These are phyloP conservation scores for Theristicus caerulescens DNA, from an alignment of 2,113 vertebrate genomes.

Conservation along the genomic window DNA sequence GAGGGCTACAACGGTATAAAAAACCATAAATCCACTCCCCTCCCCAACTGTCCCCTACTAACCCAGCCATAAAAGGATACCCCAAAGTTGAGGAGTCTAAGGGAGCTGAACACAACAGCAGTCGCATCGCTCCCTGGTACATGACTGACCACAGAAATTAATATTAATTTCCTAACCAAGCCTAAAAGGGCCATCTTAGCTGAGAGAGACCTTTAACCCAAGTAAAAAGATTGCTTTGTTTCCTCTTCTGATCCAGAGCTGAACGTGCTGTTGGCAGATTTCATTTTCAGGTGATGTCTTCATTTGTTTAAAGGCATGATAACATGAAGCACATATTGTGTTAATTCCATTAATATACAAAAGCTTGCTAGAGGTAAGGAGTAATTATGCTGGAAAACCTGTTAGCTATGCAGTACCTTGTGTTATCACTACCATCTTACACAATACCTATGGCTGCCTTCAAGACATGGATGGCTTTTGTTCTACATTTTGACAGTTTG, in stretches of 20 bases:
- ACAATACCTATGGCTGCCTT: background rate
- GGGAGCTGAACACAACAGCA: background rate
- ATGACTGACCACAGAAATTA: background rate
- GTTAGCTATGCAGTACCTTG: background rate
- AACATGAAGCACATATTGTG: background rate
- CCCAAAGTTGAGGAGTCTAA: background rate
- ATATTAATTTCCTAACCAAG: background rate
- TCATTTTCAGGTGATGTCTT: background rate
- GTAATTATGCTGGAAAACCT: background rate
- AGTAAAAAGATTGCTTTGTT: background rate
- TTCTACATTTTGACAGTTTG: background rate
- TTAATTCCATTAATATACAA: background rate
- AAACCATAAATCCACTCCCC: background rate
- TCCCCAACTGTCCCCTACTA: background rate
- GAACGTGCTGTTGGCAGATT: background rate
- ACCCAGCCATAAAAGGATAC: background rate
- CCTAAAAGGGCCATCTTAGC: background rate
- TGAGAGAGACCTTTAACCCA: background rate
- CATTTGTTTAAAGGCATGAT: background rate
- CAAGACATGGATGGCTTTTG: background rate
- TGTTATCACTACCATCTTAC: background rate
- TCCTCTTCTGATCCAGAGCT: background rate
- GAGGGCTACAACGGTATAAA: background rate
- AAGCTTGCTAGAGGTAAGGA: background rate
- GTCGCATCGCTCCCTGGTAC: background rate